Conservation (phyloP, 2,113 vertebrate species). For the Lampris incognitus region DNA sequence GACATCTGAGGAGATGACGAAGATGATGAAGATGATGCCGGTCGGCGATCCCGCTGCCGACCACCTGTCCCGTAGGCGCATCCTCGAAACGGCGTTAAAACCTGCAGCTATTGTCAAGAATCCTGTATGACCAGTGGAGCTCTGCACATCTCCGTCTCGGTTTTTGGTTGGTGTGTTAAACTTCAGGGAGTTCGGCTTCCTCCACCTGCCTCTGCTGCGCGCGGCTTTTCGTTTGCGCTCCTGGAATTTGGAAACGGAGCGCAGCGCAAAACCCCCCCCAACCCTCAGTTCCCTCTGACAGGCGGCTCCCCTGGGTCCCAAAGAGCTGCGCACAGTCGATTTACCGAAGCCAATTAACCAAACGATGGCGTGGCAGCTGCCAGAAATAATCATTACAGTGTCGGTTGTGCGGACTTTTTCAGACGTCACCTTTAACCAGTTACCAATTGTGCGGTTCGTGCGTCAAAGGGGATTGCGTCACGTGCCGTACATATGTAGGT, state of each 20-base stretch:
- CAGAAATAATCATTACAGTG: too few species aligned
- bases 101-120: background rate
- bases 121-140: background rate
- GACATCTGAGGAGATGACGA: conserved; percentile 28
- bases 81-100: conserved; percentile 14
- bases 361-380: background rate
- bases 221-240: conserved; percentile 29
- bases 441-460: too few species aligned
- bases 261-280: too few species aligned
- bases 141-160: conserved; percentile 24
- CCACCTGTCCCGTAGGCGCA: conserved; percentile 53
- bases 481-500: too few species aligned
- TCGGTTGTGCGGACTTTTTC: too few species aligned
- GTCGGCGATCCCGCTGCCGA: conserved; percentile 7
- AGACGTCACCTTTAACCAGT: too few species aligned
- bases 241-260: too few species aligned
- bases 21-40: conserved; percentile 51
- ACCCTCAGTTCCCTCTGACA: too few species aligned
- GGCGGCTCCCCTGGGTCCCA: background rate
- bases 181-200: background rate
- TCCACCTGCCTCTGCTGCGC: conserved; percentile 1
- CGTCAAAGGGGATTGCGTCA: too few species aligned
- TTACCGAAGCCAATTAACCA: too few species aligned
- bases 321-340: background rate
- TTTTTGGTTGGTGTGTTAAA: background rate